phyloP scores from a whole-genome alignment of 92 coral and sea anemone species.

The Porites evermanni region DNA sequence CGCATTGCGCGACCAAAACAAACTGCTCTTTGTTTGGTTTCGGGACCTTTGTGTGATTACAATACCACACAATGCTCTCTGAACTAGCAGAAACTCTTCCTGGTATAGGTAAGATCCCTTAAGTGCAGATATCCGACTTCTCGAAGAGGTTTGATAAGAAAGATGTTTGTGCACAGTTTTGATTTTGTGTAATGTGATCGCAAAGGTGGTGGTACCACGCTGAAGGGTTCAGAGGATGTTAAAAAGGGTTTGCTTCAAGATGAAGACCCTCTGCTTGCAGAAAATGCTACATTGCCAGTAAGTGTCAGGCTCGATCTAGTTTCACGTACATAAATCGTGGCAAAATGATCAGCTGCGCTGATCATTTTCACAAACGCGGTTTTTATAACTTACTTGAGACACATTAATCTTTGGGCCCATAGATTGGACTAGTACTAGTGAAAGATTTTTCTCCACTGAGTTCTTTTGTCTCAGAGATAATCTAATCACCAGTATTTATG shows the following conservation, averaged over 20 bases:
- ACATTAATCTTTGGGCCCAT: too few relatives aligned
- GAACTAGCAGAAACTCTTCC: slow-evolving; percentile 57
- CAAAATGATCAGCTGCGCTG: too few relatives aligned
- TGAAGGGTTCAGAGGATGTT: slow-evolving; percentile 68
- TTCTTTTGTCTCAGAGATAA: neutral
- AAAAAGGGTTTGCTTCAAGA: slow-evolving; percentile 65
- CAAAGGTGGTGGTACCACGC: neutral
- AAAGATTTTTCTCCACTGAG: too few relatives aligned
- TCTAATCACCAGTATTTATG: neutral
- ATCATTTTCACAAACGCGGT: too few relatives aligned
- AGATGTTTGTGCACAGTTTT: too few relatives aligned
- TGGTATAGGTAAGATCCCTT: slow-evolving; percentile 50
- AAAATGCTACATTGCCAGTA: slow-evolving; percentile 78
- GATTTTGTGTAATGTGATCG: neutral
- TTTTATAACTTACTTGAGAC: too few relatives aligned
- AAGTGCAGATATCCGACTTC: neutral
- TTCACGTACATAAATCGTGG: too few relatives aligned
- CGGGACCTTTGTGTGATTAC: neutral
- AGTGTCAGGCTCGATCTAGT: slow-evolving; percentile 8
- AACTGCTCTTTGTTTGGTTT: neutral
- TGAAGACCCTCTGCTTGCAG: slow-evolving; percentile 73
- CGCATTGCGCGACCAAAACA: neutral
- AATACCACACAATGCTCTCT: slow-evolving; percentile 42
- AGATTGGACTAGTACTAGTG: too few relatives aligned
- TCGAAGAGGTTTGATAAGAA: neutral